These are phyloP conservation scores for Falco concolor DNA, from an alignment of 2,797 vertebrate genomes.

Conservation along the genomic window DNA sequence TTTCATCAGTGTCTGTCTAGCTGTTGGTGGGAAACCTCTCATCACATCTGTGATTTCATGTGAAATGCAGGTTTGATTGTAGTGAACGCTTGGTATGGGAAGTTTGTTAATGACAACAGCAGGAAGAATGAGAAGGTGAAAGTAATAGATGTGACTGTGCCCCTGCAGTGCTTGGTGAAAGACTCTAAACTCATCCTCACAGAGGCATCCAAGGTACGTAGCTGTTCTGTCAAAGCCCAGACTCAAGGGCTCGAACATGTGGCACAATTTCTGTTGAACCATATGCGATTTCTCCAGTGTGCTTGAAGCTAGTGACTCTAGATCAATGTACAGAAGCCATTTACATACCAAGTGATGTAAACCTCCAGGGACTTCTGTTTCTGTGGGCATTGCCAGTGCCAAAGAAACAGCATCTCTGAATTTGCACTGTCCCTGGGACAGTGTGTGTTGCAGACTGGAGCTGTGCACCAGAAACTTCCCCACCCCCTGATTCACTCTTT, in stretches of 20 bases:
- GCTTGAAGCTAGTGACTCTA: not conserved
- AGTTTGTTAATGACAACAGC: conserved; percentile 96
- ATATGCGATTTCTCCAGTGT: not conserved
- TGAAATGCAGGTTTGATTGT: conserved; percentile 86
- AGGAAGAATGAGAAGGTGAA: conserved; percentile 88
- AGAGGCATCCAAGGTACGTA: conserved; percentile 90
- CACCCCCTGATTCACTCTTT: not conserved
- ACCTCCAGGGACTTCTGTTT: not conserved
- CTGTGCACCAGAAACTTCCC: not conserved
- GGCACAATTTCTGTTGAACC: rapidly evolving
- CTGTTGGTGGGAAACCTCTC: not conserved
- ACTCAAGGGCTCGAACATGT: not conserved
- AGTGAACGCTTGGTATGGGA: conserved; percentile 97
- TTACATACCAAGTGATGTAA: not conserved
- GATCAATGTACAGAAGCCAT: not conserved
- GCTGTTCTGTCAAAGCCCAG: not conserved
- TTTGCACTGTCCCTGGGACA: not conserved
- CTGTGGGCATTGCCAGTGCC: not conserved
- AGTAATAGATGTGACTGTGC: conserved; percentile 95
- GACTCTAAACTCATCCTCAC: conserved; percentile 98
- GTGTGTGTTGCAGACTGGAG: not conserved
- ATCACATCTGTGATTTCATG: not conserved
- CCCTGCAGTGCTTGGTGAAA: conserved; percentile 96
- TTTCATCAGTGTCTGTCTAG: not conserved
- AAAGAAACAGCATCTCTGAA: not conserved